Percentiles rank a stretch among this genome's conserved stretches.
phyloP scores from a whole-genome alignment of 2,797 vertebrate genomes.

The Pantherophis vulpinus region DNA sequence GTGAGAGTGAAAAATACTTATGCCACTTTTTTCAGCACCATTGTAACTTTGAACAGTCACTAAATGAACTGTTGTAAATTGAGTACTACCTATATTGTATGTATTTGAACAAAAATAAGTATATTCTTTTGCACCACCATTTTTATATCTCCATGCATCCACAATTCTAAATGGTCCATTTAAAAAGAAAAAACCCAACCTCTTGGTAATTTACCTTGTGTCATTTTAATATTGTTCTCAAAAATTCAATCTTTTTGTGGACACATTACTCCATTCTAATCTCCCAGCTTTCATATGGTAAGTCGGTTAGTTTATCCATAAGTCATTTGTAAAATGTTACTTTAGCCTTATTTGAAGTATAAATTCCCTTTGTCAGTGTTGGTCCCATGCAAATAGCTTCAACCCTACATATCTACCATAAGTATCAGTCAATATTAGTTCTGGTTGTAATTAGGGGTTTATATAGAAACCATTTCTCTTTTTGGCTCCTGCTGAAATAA shows the following conservation, averaged over 20 bases:
- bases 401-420: not conserved
- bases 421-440: not conserved
- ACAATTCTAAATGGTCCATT: not conserved
- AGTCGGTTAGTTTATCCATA: not conserved
- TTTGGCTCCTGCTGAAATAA: not conserved
- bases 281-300: not conserved
- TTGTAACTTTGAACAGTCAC: not conserved
- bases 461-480: not conserved
- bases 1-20: not conserved
- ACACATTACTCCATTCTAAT: not conserved
- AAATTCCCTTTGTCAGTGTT: not conserved
- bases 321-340: not conserved
- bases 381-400: not conserved
- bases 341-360: not conserved
- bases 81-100: not conserved
- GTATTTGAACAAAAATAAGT: not conserved
- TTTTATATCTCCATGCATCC: not conserved
- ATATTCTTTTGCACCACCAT: not conserved
- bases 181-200: not conserved
- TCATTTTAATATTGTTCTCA: not conserved
- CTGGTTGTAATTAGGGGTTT: not conserved
- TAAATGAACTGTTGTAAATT: not conserved
- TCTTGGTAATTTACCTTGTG: not conserved
- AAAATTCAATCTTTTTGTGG: not conserved
- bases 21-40: not conserved